Base-by-base conservation (phyloP, 2,113 vertebrate genomes). In the Misgurnus mizolepis region DNA sequence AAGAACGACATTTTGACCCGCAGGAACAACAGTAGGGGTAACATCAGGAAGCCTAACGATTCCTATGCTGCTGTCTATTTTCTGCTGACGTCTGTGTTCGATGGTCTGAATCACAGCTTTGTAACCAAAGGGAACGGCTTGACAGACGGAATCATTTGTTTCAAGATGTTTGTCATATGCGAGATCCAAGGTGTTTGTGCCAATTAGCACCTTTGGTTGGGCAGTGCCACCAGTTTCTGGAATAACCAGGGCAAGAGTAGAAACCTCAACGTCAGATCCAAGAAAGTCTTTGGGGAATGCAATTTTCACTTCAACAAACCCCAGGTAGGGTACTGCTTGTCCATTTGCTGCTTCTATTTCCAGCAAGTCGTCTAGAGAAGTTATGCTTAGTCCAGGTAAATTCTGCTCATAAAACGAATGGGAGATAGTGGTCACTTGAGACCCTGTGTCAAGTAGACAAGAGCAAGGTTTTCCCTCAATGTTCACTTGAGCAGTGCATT, bases 221-320 rank as follows among this genome's bases (percentile, higher is more conserved):
- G 61, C 27, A 64, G 61, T 64, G 22, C 61, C 61, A 64, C 61
- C 61, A 14, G 61, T 64, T 64, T 64, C 61, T 6, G 61, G 61
- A 10, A 39, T 39, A 12, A 64, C 61, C 14, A 64, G 34, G 34
- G 61, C 61, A 64, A 39, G 27, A 4, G 61, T 64, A 27, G 22
- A 34, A 6, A 62, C 61, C 27, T 62, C 60, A 62, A 34, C 9
- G 8, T 64, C 15, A 65, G 27, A 34, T 34, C 27, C 27, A 34
- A 34, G 27, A 34, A 34, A 34, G 27, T 34, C 27, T 34, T 34
- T 34, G 27, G 27, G 27, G 27, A 34, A 34, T 34, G 27, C 27
- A 34, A 34, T 34, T 34, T 34, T 34, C 27, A 34, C 27, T 34
- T 34, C 27, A 34, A 34, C 27, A 34, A 34, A 34, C 27, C 27